These are phyloP conservation scores for Diploptera punctata DNA, from an alignment of 2,888 invertebrate species.

Conservation along the genomic window DNA sequence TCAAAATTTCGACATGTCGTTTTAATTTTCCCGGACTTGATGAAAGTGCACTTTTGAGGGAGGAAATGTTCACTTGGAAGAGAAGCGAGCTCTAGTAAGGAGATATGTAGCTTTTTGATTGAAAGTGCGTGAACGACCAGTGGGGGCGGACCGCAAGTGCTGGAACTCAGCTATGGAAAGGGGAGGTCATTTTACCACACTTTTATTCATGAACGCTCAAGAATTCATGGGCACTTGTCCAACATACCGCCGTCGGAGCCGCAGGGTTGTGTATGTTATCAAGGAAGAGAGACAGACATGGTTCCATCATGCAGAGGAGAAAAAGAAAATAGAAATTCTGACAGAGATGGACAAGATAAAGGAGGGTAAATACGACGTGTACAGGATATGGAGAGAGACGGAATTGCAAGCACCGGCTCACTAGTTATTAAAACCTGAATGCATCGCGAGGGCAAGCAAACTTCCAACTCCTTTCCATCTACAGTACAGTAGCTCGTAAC, in stretches of 20 bases:
- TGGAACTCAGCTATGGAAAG: neutral
- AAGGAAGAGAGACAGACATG: constrained; percentile 18
- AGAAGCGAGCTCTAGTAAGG: neutral
- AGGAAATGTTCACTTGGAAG: too few relatives aligned
- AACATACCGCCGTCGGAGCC: constrained; percentile 15
- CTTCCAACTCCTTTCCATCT: too few relatives aligned
- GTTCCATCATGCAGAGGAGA: neutral
- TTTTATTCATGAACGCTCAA: constrained; percentile 41
- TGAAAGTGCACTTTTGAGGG: too few relatives aligned
- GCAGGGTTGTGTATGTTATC: neutral
- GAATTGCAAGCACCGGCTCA: neutral
- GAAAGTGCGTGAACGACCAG: neutral
- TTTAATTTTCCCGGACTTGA: too few relatives aligned
- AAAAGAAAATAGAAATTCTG: constrained; percentile 13
- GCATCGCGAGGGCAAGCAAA: too few relatives aligned
- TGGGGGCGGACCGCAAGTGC: neutral
- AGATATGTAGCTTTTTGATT: neutral
- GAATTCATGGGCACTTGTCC: constrained; percentile 40
- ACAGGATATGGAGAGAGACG: neutral
- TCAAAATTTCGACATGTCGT: too few relatives aligned
- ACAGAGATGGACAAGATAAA: constrained; percentile 24
- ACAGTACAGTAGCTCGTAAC: too few relatives aligned
- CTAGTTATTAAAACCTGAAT: constrained; percentile 5
- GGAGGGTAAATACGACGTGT: neutral
- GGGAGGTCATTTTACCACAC: constrained; percentile 39